Base-by-base conservation (phyloP, 2,888 invertebrate species). In the Drosophila falleni region DNA sequence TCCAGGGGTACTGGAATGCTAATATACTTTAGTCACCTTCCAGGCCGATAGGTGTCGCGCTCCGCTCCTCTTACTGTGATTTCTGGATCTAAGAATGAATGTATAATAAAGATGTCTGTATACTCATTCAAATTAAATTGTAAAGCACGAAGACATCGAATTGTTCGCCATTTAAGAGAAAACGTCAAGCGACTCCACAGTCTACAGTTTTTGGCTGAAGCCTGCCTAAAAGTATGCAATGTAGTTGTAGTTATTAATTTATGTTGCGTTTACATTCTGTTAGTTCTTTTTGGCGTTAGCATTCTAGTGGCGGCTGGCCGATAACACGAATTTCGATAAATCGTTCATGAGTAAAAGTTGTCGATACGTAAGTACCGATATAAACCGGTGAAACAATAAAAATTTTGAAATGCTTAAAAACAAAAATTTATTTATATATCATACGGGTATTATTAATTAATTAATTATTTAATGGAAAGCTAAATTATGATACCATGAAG, bases 161-260 rank as follows among this genome's bases (percentile, higher is more conserved):
- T 37, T 37, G n/a, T n/a, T 8, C n/a, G n/a, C 37, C n/a, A n/a
- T n/a, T n/a, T 11, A 37, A n/a, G 0, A 11, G n/a, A 37, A n/a
- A 6, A 8, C n/a, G 5, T 37, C 6, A 3, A 37, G 8, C 6
- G n/a, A 37, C 37, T 1, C n/a, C 37, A 37, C n/a, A n/a, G 2
- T 46, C 4, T 1, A 26, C 1, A 2, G 19, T 26, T n/a, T 6
- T 6, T n/a, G 2, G 3, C 49, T 11, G 1, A 1, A 9, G 0
- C 1, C 19, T 5, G 53, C 73, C 71, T 26, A 37, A 59, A 50
- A 55, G 70, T 11, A 51, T 75, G 76, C 59, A 41, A 37, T 29
- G 51, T 53, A 29, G 39, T 55, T 54, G 3, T 31, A 2, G 0
- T 9, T 4, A 2, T 0, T n/a, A 6, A 5, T 1, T 10, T 11